Evolutionary conservation across 2,888 invertebrate genomes (phyloP), one percentile per base, ranked within the genome.

Genomic region (Hydrotaea diabolus): DNA sequence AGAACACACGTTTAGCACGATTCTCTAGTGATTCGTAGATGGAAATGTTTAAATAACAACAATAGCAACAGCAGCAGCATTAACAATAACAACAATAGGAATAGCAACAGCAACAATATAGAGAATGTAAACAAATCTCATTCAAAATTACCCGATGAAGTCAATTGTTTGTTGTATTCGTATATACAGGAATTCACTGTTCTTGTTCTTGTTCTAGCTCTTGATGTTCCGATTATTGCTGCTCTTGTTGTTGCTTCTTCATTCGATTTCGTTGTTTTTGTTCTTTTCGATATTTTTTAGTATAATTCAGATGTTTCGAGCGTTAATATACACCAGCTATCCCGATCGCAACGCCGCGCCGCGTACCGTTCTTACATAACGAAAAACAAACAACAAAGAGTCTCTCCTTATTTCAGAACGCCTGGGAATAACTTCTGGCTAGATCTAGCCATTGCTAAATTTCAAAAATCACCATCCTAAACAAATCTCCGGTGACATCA

Each of bases 61-160:
- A 79, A 72, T 13, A 81, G 62, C 49, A 75, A 69, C n/a, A 62
- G 23, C 69, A 57, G 39, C 8, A 74, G 62, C n/a, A 57, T 23
- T 9, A 74, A 59, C 17, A 75, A 74, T 11, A 75, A 59, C 19
- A 73, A 36, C 21, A 80, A 36, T 39, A 59, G 39, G 17, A 39
- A 43, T 31, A 80, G 55, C 13, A 79, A 36, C 49, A 76, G 19
- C 43, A 66, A 66, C 66, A 66, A 66, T 46, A 69, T 21, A 13
- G 15, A 72, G 78, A 90, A 89, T 90, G 90, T 90, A 90, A 90
- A 90, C 90, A 90, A 90, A 89, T 88, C 87, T 88, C 87, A 88
- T 90, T 89, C 88, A 87, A 90, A 89, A 88, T 89, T 90, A 88
- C 88, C 87, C 89, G 88, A 88, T 89, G 89, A 89, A 90, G 88